A percentile compares a stretch with the other conserved stretches of the same genome.
Evolutionary conservation across 2,113 vertebrate genomes (phyloP).

Genomic region (Antechinus stuartii): DNA sequence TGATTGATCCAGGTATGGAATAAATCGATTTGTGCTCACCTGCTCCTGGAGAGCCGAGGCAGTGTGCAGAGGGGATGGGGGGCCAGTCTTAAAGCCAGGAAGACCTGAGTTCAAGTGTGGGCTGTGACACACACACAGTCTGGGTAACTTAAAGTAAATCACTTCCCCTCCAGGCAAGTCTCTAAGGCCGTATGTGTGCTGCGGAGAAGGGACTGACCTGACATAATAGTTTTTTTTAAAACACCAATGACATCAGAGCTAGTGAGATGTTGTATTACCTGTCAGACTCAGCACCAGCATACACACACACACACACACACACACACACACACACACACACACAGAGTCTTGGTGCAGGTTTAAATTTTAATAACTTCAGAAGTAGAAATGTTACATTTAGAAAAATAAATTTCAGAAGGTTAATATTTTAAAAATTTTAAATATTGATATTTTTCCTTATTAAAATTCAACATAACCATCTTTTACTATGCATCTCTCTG

Average conservation of each 20-base stretch:
- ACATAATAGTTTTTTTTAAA: neutral
- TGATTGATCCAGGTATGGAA: neutral
- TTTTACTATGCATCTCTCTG: neutral
- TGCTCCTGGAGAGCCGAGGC: neutral
- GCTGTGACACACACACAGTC: neutral
- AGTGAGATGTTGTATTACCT: neutral
- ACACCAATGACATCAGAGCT: neutral
- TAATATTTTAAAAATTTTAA: neutral
- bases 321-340: neutral
- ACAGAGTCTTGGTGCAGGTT: neutral
- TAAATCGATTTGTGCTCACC: neutral
- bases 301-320: neutral
- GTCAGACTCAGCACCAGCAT: neutral
- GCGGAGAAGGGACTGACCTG: neutral
- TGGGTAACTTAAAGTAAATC: neutral
- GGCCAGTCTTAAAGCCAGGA: neutral
- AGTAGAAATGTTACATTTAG: neutral
- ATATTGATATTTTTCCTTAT: neutral
- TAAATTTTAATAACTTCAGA: neutral
- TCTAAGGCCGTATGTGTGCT: no score
- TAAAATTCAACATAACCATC: neutral
- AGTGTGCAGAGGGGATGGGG: no score
- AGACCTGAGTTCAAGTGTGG: neutral
- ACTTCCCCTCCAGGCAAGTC: no score
- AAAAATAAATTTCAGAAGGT: neutral